Percentiles rank a stretch among this genome's conserved stretches.
phyloP scores from a whole-genome alignment of 2,797 vertebrate species.

The Sarcoramphus papa region DNA sequence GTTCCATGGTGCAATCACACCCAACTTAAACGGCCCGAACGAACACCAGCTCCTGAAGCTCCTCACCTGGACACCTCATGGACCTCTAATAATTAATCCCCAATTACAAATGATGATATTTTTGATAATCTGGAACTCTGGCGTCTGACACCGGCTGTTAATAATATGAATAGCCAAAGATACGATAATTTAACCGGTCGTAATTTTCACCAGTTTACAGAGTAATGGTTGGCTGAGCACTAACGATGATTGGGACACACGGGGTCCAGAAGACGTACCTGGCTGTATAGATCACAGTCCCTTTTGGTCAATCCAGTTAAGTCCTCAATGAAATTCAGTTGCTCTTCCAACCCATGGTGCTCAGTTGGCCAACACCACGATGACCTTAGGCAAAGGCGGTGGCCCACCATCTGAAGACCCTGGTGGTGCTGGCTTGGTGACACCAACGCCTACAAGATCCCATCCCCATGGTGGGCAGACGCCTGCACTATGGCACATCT shows the following conservation, averaged over 20 bases:
- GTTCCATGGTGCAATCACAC: neutral
- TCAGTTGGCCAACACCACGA: neutral
- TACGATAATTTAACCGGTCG: fast-evolving
- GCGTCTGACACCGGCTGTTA: fast-evolving
- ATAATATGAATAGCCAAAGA: neutral
- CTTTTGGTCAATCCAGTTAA: neutral
- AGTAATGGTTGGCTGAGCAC: neutral
- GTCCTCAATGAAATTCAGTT: neutral
- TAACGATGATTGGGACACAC: neutral
- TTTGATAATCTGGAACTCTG: neutral
- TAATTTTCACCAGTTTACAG: neutral
- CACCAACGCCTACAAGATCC: neutral
- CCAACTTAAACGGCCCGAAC: fast-evolving
- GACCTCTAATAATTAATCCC: neutral
- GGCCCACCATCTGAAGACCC: neutral
- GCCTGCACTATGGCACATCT: neutral
- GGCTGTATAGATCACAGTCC: too few species aligned
- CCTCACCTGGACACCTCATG: neutral
- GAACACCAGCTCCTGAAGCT: neutral
- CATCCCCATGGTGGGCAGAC: neutral
- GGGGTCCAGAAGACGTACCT: neutral
- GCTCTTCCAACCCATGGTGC: neutral
- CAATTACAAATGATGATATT: neutral
- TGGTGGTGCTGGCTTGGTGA: neutral
- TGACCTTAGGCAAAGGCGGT: neutral